Evolutionary conservation across 2,113 vertebrate genomes (phyloP).

Genomic region (Cercocebus atys): DNA sequence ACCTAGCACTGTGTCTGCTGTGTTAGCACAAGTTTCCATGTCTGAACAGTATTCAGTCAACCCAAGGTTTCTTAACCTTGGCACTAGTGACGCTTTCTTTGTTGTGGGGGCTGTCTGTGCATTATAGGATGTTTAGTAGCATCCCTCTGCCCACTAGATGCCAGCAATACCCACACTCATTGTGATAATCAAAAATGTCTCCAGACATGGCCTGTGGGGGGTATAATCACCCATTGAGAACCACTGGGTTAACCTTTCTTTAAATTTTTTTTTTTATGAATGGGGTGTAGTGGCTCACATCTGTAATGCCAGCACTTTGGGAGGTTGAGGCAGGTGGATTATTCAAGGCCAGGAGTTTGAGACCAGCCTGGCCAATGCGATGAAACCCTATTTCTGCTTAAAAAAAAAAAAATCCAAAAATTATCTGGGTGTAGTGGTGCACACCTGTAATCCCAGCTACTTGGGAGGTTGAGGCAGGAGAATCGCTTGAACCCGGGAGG

Average conservation of each 20-base stretch:
- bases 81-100: neutral
- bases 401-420: no score
- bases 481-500: no score
- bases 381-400: no score
- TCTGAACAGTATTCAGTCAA: neutral
- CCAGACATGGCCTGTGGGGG: neutral
- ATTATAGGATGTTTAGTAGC: neutral
- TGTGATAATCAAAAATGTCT: neutral
- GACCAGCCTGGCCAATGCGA: no score
- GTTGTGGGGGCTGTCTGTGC: neutral
- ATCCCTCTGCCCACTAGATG: neutral
- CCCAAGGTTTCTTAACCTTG: neutral
- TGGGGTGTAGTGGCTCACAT: no score
- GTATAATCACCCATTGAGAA: neutral
- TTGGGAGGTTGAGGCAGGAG: no score
- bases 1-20: neutral
- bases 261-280: neutral
- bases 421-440: no score
- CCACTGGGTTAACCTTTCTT: neutral
- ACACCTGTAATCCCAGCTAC: no score
- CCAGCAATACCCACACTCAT: neutral
- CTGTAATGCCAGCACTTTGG: no score
- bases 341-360: no score
- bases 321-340: no score
- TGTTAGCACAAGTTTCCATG: neutral